Percentiles rank a stretch among this genome's conserved stretches.
phyloP scores from a whole-genome alignment of 2,113 vertebrate species.

The Paramormyrops kingsleyae region DNA sequence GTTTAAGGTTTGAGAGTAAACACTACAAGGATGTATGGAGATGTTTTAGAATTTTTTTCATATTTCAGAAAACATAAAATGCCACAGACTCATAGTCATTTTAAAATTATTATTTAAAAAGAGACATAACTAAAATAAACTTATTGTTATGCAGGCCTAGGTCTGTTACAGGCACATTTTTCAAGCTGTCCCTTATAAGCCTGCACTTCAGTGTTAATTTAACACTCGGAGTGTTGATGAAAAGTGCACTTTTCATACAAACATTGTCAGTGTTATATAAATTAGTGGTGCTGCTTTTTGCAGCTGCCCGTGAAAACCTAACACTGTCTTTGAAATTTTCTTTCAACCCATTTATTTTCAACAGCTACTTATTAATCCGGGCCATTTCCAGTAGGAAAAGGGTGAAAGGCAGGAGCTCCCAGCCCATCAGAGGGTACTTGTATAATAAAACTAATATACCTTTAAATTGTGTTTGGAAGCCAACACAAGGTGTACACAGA shows the following conservation, averaged over 20 bases:
- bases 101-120: background rate
- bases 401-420: background rate
- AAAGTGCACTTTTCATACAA: slow-evolving; percentile 12
- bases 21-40: too few species aligned
- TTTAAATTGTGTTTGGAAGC: background rate
- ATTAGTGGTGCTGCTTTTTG: background rate
- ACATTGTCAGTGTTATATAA: background rate
- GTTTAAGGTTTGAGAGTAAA: background rate
- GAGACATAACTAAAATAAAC: background rate
- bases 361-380: background rate
- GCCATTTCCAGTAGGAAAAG: background rate
- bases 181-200: background rate
- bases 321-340: background rate
- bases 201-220: background rate
- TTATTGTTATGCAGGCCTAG: background rate
- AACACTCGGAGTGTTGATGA: background rate
- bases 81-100: background rate
- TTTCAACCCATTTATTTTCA: background rate
- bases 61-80: background rate
- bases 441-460: background rate
- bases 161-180: background rate
- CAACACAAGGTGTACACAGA: background rate
- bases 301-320: background rate
- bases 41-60: background rate
- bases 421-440: background rate